Percentiles rank a stretch among this genome's conserved stretches.
These are phyloP conservation scores for Saccostrea echinata DNA, from an alignment of 1,140 invertebrate species.

Conservation along the genomic window DNA sequence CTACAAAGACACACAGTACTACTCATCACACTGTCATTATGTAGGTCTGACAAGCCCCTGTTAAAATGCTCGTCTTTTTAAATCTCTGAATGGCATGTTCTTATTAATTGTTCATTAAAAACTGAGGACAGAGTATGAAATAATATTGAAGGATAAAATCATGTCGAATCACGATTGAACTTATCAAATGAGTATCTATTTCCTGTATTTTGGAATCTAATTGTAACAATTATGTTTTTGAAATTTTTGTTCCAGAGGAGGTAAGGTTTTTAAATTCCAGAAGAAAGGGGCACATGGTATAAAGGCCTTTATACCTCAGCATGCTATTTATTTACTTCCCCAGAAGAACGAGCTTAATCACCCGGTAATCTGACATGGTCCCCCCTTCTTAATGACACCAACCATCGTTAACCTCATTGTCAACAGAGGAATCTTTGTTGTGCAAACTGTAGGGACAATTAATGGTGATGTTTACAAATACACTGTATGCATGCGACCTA, in stretches of 20 bases:
- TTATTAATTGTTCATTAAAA: constrained; percentile 34
- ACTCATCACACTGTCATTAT: not conserved
- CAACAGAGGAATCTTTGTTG: constrained; percentile 28
- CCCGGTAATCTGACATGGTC: not conserved
- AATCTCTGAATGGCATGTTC: not conserved
- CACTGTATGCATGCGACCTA: not conserved
- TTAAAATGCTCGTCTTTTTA: constrained; percentile 8
- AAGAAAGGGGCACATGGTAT: not conserved
- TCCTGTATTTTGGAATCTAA: constrained; percentile 8
- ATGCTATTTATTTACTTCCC: constrained; percentile 14
- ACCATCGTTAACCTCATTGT: not conserved
- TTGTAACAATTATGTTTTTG: constrained; percentile 3
- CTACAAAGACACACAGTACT: not conserved
- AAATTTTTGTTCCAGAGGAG: not conserved
- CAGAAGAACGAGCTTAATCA: constrained; percentile 17
- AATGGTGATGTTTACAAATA: constrained; percentile 23
- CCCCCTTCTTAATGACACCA: not conserved
- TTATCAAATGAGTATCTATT: constrained; percentile 23
- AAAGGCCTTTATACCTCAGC: not conserved
- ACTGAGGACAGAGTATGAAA: constrained; percentile 18
- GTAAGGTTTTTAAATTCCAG: not conserved
- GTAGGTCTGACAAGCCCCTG: not conserved
- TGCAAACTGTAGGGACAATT: not conserved
- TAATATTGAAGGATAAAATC: constrained; percentile 31
- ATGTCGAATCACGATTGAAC: constrained; percentile 16